These are phyloP conservation scores for Brachymystax lenok DNA, from an alignment of 2,797 vertebrate species.

Conservation along the genomic window DNA sequence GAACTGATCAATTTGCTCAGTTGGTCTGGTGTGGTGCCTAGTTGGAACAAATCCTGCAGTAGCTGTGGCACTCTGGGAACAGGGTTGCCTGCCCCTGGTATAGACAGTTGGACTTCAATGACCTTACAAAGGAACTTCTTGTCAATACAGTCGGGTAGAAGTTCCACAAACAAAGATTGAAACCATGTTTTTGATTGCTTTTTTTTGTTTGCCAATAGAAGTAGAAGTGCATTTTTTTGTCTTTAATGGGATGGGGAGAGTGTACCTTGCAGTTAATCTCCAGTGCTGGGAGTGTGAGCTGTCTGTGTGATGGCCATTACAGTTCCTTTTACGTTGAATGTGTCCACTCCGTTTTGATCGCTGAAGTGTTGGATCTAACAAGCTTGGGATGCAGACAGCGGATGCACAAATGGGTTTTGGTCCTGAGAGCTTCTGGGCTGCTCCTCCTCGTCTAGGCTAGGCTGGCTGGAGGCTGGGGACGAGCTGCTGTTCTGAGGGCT, in stretches of 20 bases:
- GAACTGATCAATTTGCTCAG: no score
- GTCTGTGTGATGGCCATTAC: conserved; percentile 78
- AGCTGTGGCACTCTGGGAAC: no score
- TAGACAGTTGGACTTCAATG: no score
- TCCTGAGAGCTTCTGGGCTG: conserved; percentile 72
- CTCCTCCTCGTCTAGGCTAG: conserved; percentile 34
- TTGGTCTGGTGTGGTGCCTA: no score
- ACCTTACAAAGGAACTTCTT: no score
- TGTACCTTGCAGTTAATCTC: conserved; percentile 72
- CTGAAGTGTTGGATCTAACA: conserved; percentile 82
- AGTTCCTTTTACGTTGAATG: conserved; percentile 65
- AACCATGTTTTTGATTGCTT: no score
- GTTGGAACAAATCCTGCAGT: no score
- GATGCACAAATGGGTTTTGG: conserved; percentile 79
- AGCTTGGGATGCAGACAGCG: conserved; percentile 75
- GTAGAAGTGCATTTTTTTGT: conserved; percentile 41
- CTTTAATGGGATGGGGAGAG: conserved; percentile 66
- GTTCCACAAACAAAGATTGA: no score
- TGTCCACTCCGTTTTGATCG: conserved; percentile 71
- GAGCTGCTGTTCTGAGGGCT: conserved; percentile 32
- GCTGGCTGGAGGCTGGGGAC: conserved; percentile 13
- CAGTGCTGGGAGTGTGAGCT: conserved; percentile 57
- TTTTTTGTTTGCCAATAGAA: no score
- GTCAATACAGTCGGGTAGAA: no score
- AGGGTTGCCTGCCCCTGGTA: no score